These are phyloP conservation scores for Lerista edwardsae DNA, from an alignment of 2,797 vertebrate genomes.

Conservation along the genomic window DNA sequence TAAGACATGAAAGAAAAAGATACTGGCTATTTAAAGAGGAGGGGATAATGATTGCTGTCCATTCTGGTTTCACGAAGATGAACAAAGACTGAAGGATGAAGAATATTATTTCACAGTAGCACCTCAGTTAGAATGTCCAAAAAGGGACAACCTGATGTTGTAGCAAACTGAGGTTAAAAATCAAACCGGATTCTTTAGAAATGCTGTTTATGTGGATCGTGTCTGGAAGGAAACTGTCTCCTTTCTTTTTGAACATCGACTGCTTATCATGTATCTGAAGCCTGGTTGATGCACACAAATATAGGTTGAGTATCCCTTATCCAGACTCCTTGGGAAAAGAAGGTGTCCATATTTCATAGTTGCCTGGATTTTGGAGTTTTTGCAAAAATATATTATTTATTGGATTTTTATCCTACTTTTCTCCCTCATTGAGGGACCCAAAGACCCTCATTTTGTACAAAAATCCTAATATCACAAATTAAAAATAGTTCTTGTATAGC, in stretches of 20 bases:
- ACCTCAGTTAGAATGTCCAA: not conserved
- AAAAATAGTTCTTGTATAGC: too few relatives aligned
- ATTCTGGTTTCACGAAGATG: not conserved
- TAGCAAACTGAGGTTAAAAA: not conserved
- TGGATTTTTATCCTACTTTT: too few relatives aligned
- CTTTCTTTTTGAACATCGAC: not conserved
- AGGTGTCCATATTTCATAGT: too few relatives aligned
- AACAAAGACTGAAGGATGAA: too few relatives aligned
- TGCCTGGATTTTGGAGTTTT: too few relatives aligned
- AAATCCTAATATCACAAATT: too few relatives aligned
- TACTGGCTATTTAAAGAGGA: not conserved
- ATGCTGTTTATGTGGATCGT: not conserved
- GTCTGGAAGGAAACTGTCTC: not conserved
- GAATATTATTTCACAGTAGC: not conserved
- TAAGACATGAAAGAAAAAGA: not conserved
- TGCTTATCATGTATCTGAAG: not conserved
- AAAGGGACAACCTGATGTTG: not conserved
- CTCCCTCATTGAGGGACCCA: too few relatives aligned
- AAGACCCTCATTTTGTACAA: too few relatives aligned
- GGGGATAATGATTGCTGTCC: not conserved
- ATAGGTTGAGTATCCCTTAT: too few relatives aligned
- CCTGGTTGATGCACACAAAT: not conserved
- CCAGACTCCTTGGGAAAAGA: not conserved
- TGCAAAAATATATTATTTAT: too few relatives aligned
- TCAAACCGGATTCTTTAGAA: not conserved